Conservation (phyloP, 2,888 invertebrate genomes). For the Aphidoletes aphidimyza region DNA sequence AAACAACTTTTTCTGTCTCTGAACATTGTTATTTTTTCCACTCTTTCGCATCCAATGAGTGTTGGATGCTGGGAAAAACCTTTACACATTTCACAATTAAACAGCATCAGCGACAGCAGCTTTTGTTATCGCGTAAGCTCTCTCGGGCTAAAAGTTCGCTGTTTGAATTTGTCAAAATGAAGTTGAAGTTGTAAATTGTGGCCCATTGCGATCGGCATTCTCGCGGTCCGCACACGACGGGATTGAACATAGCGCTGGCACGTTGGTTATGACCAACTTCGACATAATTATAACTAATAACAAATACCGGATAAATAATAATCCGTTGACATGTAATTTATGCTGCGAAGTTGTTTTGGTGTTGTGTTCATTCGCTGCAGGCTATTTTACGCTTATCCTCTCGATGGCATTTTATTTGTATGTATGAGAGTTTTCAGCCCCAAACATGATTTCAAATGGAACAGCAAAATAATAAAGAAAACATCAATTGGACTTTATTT, state of each 20-base stretch:
- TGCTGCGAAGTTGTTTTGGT: neutral
- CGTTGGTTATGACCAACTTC: neutral
- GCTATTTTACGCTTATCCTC: conserved; percentile 37
- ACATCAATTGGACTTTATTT: neutral
- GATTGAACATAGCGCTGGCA: neutral
- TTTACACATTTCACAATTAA: conserved; percentile 13
- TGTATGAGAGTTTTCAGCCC: neutral
- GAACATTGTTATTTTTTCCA: neutral
- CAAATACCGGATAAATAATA: conserved; percentile 48
- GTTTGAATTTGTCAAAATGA: conserved; percentile 28
- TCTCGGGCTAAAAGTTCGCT: neutral
- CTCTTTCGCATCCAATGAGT: neutral
- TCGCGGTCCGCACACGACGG: too few species aligned
- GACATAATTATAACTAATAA: conserved; percentile 46
- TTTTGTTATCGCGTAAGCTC: too few species aligned
- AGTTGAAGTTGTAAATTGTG: neutral
- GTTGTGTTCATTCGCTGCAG: neutral
- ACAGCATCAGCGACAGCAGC: neutral
- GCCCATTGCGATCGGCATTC: too few species aligned
- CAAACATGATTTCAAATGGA: too few species aligned
- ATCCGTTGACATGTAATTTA: conserved; percentile 53
- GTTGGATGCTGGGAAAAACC: neutral
- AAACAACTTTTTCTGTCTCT: too few species aligned
- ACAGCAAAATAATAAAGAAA: too few species aligned
- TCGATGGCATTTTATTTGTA: neutral